Percentiles rank a stretch among this genome's conserved stretches.
Evolutionary conservation across 2,888 invertebrate species (phyloP).

Genomic region (Metopia argyrocephala): DNA sequence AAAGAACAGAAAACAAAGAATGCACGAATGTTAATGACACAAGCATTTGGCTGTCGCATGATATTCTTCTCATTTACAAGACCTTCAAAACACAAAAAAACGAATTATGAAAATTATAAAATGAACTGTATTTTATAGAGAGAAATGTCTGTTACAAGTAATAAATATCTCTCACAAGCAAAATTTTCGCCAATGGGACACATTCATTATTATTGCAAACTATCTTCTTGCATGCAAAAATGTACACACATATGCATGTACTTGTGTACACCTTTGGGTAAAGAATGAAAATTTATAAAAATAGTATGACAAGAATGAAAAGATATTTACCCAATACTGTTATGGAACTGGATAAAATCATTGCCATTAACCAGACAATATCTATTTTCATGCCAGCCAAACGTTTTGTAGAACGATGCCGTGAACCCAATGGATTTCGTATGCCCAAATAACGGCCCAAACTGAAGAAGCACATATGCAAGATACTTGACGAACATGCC

Average conservation of each 20-base stretch:
- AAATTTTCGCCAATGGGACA: neutral
- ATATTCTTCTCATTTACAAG: constrained; percentile 87
- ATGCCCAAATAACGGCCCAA: constrained; percentile 92
- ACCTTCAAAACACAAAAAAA: constrained; percentile 79
- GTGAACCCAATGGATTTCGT: constrained; percentile 91
- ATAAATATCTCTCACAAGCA: neutral
- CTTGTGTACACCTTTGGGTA: neutral
- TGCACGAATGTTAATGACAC: constrained; percentile 90
- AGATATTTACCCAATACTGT: constrained; percentile 86
- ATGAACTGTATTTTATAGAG: too few relatives aligned
- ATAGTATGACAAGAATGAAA: neutral
- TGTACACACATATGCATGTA: constrained; percentile 8
- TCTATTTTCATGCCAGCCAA: constrained; percentile 92
- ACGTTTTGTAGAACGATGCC: constrained; percentile 90
- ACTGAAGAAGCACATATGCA: constrained; percentile 96
- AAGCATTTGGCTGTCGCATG: constrained; percentile 87
- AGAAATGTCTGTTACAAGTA: constrained; percentile 1
- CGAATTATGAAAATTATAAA: too few relatives aligned
- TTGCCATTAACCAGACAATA: constrained; percentile 93
- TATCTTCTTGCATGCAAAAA: constrained; percentile 18
- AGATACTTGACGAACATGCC: constrained; percentile 96
- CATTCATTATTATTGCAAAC: constrained; percentile 8
- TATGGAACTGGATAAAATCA: constrained; percentile 91
- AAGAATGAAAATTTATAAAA: neutral
- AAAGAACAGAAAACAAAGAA: constrained; percentile 95